Evolutionary conservation across 2,797 vertebrate genomes (phyloP).

Genomic region (Hydrophis major): DNA sequence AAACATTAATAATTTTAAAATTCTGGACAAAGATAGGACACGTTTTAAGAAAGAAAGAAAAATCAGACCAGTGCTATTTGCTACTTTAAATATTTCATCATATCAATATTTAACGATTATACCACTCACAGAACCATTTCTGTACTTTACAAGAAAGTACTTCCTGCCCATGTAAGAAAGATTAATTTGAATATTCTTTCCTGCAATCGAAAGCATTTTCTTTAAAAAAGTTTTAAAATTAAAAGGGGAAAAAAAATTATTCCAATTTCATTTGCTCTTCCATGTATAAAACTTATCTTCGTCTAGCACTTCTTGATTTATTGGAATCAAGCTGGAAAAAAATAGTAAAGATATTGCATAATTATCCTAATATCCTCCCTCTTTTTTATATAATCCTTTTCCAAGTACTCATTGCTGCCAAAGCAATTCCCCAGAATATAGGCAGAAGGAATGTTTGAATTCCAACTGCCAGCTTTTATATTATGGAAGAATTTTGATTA

Average conservation of each 20-base stretch:
- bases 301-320: constrained; percentile 9
- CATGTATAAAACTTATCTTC: neutral
- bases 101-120: constrained; percentile 23
- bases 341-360: neutral
- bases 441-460: neutral
- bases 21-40: constrained; percentile 25
- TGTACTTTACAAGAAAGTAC: constrained; percentile 31
- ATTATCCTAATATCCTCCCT: neutral
- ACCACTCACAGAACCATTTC: constrained; percentile 21
- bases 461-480: neutral
- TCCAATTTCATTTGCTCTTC: constrained; percentile 2
- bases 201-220: neutral
- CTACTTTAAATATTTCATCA: constrained; percentile 28
- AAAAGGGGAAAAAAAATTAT: neutral
- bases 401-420: rapidly evolving
- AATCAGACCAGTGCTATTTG: constrained; percentile 33
- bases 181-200: neutral
- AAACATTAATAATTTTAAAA: constrained; percentile 23
- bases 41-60: constrained; percentile 31
- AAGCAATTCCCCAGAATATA: neutral
- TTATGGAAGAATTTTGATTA: neutral
- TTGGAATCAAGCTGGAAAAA: constrained; percentile 1
- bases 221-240: neutral
- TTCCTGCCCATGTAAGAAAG: neutral
- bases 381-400: neutral